Evolutionary conservation across 2,113 vertebrate genomes (phyloP).

Genomic region (Coturnix japonica): DNA sequence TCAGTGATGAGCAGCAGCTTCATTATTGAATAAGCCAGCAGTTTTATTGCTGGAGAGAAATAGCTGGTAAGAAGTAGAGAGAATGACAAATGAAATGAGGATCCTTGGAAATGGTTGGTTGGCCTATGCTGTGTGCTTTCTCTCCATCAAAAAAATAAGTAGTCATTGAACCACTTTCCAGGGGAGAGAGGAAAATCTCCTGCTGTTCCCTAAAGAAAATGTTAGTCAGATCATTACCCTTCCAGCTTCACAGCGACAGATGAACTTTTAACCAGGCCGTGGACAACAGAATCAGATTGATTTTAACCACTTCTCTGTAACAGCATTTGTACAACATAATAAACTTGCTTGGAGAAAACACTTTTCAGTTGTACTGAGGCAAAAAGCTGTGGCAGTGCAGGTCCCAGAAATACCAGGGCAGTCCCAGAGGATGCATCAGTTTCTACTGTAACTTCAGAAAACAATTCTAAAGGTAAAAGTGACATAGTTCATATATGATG

Average conservation of each 20-base stretch:
- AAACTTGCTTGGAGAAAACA: not conserved
- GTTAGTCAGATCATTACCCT: not conserved
- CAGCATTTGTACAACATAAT: not conserved
- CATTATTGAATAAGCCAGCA: not conserved
- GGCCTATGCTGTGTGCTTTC: not conserved
- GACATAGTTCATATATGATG: not conserved
- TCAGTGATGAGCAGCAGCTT: not conserved
- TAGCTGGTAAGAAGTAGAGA: not conserved
- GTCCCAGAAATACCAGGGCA: not conserved
- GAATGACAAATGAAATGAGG: not conserved
- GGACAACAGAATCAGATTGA: not conserved
- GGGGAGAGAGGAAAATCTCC: not conserved
- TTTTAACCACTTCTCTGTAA: constrained; percentile 1
- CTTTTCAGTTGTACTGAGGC: not conserved
- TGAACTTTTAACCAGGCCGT: not conserved
- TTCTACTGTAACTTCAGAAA: not conserved
- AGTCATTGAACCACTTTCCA: not conserved
- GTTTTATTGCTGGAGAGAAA: not conserved
- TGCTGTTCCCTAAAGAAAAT: not conserved
- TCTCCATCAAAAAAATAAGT: not conserved
- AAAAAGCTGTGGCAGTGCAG: not conserved
- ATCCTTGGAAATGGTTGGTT: not conserved
- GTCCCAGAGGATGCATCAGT: not conserved
- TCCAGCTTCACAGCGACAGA: not conserved
- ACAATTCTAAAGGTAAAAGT: not conserved